A percentile compares a stretch with the other conserved stretches of the same genome.
Evolutionary conservation across 1,140 invertebrate genomes (phyloP).

Genomic region (Copidosoma floridanum): DNA sequence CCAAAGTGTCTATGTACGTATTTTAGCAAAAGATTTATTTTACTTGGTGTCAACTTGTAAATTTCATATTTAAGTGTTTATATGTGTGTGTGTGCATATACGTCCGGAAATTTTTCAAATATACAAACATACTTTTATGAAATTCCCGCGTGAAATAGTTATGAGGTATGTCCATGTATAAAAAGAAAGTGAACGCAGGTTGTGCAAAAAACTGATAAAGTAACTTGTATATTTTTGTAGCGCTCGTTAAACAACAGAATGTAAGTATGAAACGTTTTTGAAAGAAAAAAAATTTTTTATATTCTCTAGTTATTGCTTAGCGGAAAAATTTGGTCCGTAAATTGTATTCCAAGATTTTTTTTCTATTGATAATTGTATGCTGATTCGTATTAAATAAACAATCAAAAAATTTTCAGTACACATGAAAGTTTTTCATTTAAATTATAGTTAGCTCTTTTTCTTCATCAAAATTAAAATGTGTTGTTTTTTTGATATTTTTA

Average conservation of each 20-base stretch:
- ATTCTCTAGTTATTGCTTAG: background rate
- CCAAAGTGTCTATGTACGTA: background rate
- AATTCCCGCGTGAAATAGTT: background rate
- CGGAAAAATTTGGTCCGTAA: too few relatives aligned
- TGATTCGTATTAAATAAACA: too few relatives aligned
- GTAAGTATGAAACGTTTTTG: background rate
- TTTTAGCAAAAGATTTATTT: background rate
- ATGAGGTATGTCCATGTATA: background rate
- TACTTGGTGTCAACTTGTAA: constrained; percentile 7
- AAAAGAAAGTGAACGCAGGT: background rate
- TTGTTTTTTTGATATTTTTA: too few relatives aligned
- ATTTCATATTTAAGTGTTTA: constrained; percentile 1
- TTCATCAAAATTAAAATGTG: too few relatives aligned
- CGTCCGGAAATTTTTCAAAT: background rate
- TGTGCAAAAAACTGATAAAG: background rate
- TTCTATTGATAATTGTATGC: too few relatives aligned
- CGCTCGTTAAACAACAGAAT: background rate
- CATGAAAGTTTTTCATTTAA: too few relatives aligned
- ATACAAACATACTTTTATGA: background rate
- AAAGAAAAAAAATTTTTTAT: background rate
- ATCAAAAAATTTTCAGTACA: too few relatives aligned
- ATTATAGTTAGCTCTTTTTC: too few relatives aligned
- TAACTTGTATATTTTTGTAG: background rate
- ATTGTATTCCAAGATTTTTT: too few relatives aligned
- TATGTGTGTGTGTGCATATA: background rate